Evolutionary conservation across 1,140 invertebrate species (phyloP), one percentile per base, ranked within the genome.

Genomic region (Hypothenemus hampei): DNA sequence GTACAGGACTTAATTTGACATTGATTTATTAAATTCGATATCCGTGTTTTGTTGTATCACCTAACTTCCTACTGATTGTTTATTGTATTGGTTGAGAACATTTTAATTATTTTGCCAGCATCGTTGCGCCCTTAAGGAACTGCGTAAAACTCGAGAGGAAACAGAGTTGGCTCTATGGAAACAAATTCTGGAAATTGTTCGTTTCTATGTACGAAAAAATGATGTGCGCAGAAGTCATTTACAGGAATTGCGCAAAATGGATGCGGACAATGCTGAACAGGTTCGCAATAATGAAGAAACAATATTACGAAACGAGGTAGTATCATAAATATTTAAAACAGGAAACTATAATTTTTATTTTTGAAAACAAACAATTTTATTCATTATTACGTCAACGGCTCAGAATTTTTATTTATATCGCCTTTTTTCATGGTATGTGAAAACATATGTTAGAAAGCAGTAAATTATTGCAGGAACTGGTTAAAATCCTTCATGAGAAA

Each of bases 141-240:
- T 67, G 41, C 49, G 55, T 1, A 59, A 51, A 19, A 54, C 52
- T 11, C 58, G 62, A 19, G 63, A 64, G n/a, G 52, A 53, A 29
- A 49, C 51, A 2, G 56, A 61, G 44, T 49, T 45, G 8, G 44
- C 44, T 29, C 53, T 69, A 19, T 69, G 68, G 68, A 37, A 33
- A 11, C 51, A 66, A 24, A 65, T 71, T 15, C 56, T 59, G 10
- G 37, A 49, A 52, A 51, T 62, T 15, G 39, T 69, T 4, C 57
- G 47, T 16, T 36, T 45, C 16, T 67, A 68, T 43, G 59, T 69
- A 10, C 22, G 56, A 19, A 50, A 59, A 54, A 70, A 64, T 3
- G 67, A 70, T 50, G 29, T 51, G 24, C 58, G 60, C 46, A 33
- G 69, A 36, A 51, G 60, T 1, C 68, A 71, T 39, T 47, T 69